Base-by-base conservation (phyloP, 2,797 vertebrate genomes). In the Aphelocoma californica region DNA sequence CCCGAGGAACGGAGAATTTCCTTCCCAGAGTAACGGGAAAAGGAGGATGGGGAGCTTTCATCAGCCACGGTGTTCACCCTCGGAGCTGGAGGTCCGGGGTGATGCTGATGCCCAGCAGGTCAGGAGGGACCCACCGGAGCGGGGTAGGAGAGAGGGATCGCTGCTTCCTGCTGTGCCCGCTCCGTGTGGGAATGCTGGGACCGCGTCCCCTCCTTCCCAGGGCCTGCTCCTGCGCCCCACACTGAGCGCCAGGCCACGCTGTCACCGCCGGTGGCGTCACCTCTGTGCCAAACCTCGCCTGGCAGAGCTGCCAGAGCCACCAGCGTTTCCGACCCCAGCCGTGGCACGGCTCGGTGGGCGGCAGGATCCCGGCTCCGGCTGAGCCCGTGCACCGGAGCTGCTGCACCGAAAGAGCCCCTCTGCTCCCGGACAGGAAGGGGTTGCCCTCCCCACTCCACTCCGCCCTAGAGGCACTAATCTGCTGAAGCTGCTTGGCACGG, bases 181-280 rank as follows among this genome's bases (percentile, higher is more conserved):
- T 2, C 56, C 58, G 14, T 1, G 13, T 26, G 51, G 70, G 21
- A 19, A 21, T 8, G n/a, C 19, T 54, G 53, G 28, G 7, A 14
- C 4, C 20, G 0, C 0, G 2, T 74, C n/a, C 67, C 14, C n/a
- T 47, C 58, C 62, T 65, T 4, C n/a, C 50, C 5, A 2, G 14
- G 32, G 44, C 4, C 12, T 32, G 58, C 20, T 32, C 34, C 81
- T 12, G 36, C 5, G 5, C 8, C 61, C 66, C 61, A 3, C 25
- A 3, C 20, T 3, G 14, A 2, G 1, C 19, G 0, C 47, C 50
- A 5, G 69, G 18, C 28, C 31, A 0, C 4, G 7, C 8, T 65
- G 77, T 4, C 51, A 7, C 48, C 0, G 3, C 53, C 9, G 71
- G 2, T 6, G 51, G 38, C 5, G 18, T n/a, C 42, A 6, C 36